Percentiles rank a stretch among this genome's conserved stretches.
Evolutionary conservation across 2,888 invertebrate genomes (phyloP).

Genomic region (Drosophila mimica): DNA sequence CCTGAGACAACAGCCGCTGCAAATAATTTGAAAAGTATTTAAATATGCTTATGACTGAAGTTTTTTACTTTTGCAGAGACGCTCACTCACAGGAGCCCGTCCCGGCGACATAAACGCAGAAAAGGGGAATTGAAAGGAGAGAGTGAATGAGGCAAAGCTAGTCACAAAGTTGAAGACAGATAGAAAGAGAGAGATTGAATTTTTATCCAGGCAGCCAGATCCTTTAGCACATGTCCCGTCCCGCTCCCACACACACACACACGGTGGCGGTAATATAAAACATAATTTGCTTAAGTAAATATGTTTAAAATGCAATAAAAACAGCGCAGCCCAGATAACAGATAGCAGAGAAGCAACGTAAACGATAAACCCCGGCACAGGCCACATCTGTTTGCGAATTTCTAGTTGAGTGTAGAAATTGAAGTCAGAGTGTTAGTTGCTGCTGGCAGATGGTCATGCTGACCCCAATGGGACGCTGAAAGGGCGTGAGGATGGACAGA

Average conservation of each 20-base stretch:
- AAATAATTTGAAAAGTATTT: conserved; percentile 65
- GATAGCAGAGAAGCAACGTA: conserved; percentile 15
- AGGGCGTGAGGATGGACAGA: neutral
- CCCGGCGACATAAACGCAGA: neutral
- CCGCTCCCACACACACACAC: neutral
- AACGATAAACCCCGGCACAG: conserved; percentile 30
- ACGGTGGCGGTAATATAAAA: conserved; percentile 37
- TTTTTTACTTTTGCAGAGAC: conserved; percentile 52
- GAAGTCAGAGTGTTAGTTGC: conserved; percentile 17
- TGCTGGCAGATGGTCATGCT: conserved; percentile 30
- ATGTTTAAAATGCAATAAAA: conserved; percentile 62
- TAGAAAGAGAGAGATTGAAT: neutral
- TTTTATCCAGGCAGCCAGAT: conserved; percentile 10
- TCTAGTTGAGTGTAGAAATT: conserved; percentile 15
- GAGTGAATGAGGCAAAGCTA: neutral
- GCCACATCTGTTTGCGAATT: conserved; percentile 27
- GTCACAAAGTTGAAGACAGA: neutral
- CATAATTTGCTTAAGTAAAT: conserved; percentile 64
- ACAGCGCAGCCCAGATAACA: neutral
- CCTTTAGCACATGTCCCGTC: conserved; percentile 29
- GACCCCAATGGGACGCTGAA: conserved; percentile 14
- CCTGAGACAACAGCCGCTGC: conserved; percentile 12
- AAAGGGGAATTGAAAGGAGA: neutral
- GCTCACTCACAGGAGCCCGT: conserved; percentile 25
- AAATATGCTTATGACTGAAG: conserved; percentile 65